Evolutionary conservation across 2,888 invertebrate species (phyloP).

Genomic region (Syrphus vitripennis): DNA sequence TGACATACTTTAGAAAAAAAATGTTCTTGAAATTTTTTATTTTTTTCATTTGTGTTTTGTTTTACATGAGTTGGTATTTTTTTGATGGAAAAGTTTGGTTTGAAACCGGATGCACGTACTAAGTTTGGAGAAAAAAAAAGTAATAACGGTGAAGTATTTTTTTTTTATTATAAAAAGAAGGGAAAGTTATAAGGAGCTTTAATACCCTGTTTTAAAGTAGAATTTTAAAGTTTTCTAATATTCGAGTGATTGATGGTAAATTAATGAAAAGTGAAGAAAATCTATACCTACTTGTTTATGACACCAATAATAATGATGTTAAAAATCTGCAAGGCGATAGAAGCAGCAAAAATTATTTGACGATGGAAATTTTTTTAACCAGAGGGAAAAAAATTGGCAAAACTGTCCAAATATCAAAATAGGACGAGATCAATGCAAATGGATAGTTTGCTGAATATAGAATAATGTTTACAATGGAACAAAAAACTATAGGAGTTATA

Average conservation of each 20-base stretch:
- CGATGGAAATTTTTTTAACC: background rate
- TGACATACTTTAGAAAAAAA: slow-evolving; percentile 51
- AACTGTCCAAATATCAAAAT: too few relatives aligned
- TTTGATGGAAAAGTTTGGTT: slow-evolving; percentile 26
- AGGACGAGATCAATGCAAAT: too few relatives aligned
- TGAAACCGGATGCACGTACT: slow-evolving; percentile 40
- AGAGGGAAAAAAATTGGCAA: too few relatives aligned
- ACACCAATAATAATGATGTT: background rate
- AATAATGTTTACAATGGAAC: too few relatives aligned
- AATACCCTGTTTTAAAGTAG: background rate
- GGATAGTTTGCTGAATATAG: too few relatives aligned
- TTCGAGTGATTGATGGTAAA: background rate
- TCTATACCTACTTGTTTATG: background rate
- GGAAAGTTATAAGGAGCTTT: slow-evolving; percentile 13
- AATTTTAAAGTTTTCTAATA: slow-evolving; percentile 9
- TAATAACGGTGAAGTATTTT: slow-evolving; percentile 7
- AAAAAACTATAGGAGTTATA: too few relatives aligned
- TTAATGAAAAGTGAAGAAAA: background rate
- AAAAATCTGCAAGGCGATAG: background rate
- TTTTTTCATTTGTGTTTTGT: background rate
- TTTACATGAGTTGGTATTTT: background rate
- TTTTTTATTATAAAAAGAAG: background rate
- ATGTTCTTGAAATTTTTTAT: slow-evolving; percentile 39
- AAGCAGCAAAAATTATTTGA: background rate
- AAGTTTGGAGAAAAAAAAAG: background rate